Conservation (phyloP, 37 sponge, comb jelly and placozoan genomes). For the Bolinopsis microptera region DNA sequence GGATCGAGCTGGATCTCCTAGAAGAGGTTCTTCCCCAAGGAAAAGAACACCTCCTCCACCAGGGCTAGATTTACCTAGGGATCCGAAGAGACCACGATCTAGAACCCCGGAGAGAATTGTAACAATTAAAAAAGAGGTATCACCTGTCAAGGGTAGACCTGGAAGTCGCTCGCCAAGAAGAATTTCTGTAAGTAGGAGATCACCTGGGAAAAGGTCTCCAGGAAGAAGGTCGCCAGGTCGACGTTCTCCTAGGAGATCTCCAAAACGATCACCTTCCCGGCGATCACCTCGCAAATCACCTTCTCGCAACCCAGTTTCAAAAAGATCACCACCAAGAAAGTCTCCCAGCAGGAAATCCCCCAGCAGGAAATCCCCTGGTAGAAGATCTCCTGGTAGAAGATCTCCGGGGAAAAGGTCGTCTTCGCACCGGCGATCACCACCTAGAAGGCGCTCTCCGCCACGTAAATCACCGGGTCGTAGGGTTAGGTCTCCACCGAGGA, state of each 20-base stretch:
- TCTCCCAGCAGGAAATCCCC: neutral
- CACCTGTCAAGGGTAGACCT: too few species aligned
- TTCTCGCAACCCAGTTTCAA: neutral
- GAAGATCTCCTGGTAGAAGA: neutral
- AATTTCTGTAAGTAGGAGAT: neutral
- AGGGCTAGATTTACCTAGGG: neutral
- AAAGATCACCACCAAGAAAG: neutral
- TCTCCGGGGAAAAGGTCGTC: neutral
- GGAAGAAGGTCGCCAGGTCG: neutral
- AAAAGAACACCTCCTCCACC: conserved; percentile 28
- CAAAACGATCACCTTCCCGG: neutral
- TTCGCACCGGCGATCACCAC: neutral
- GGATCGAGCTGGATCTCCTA: neutral
- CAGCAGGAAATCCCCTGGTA: neutral
- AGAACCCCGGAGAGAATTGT: conserved; percentile 19
- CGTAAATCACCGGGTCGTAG: neutral
- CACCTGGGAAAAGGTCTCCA: neutral
- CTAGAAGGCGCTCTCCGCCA: neutral
- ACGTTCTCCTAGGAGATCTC: neutral
- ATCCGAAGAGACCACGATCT: neutral
- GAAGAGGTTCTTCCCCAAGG: neutral
- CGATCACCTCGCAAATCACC: neutral
- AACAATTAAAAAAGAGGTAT: neutral
- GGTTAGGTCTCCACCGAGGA: neutral
- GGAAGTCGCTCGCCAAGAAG: neutral